Evolutionary conservation across 1,140 invertebrate species (phyloP), one percentile per base, ranked within the genome.

Genomic region (Trichogramma pretiosum): DNA sequence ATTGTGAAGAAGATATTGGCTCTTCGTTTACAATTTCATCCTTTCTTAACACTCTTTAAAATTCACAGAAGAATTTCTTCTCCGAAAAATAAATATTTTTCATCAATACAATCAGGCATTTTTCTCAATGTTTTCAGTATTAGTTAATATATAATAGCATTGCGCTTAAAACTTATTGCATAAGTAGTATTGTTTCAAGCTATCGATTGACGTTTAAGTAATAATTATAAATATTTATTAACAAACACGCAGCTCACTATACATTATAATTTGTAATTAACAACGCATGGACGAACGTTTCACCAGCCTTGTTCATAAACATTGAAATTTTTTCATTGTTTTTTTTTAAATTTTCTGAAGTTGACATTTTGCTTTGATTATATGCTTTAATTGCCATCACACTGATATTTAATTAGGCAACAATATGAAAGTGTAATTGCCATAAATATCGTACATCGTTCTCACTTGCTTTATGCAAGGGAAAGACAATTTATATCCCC

Each of bases 41-140:
- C 40, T 52, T 40, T 44, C 40, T 45, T 30, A 13, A 44, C 36
- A n/a, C 58, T 48, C 56, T 56, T 55, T 55, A 45, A 21, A 52
- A 47, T 51, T 35, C 38, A 51, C 33, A 39, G 44, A 50, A 52
- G 39, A 28, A 44, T 17, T 17, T 26, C 26, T 46, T 32, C 43
- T 47, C 46, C 37, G 30, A 30, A 30, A 30, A 38, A 37, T 36
- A 40, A 41, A 36, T 35, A 46, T 10, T 38, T 33, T 28, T 18
- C 38, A 36, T 21, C 28, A 16, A 14, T 14, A 34, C 4, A 50
- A 14, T 39, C 26, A 50, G 28, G 16, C 8, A 8, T 46, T n/a
- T 46, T 22, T 19, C 18, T 33, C 14, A 16, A 9, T 11, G n/a
- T n/a, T n/a, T n/a, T n/a, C n/a, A n/a, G n/a, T n/a, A n/a, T n/a